Base-by-base conservation (phyloP, 2,797 vertebrate species). In the Malacoctenus gilli region DNA sequence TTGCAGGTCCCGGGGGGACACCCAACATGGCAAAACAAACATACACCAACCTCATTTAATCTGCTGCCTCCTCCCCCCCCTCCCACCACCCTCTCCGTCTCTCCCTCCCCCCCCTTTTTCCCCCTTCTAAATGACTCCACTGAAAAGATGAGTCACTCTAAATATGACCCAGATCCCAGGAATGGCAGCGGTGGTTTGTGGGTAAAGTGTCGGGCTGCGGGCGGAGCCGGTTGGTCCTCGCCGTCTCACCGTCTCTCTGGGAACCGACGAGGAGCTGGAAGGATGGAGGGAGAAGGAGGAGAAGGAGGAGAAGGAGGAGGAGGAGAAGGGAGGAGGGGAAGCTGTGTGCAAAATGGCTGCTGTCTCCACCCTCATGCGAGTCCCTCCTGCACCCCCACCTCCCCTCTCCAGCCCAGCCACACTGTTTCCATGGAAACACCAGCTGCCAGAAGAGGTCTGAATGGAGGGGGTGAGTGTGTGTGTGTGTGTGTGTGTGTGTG, bases 381-480 rank as follows among this genome's bases (percentile, higher is more conserved):
- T 35, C 23, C 23, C 23, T 8, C 23, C n/a, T n/a, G n/a, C n/a
- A n/a, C 49, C 54, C 36, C 22, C 19, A 21, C 25, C 46, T 42
- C 36, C 68, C 50, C n/a, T n/a, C n/a, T n/a, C n/a, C n/a, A 47
- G 42, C 53, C 46, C 13, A 7, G 37, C 23, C 9, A 19, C 31
- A 22, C 11, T 13, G 82, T 88, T 68, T 2, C 89, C 68, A 88
- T 87, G 79, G 87, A 70, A 87, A 90, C 85, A 34, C n/a, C 82
- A 79, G 85, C 84, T 80, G 79, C 71, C 13, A 14, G 43, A 68
- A 59, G 31, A 35, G 54, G 39, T 59, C 51, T 67, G 67, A 43
- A 55, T 55, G 14, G 47, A 52, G 72, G 46, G 55, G 47, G 35
- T 8, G n/a, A n/a, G n/a, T 28, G 25, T 28, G 25, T 28, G 25